Percentiles rank a stretch among this genome's conserved stretches.
phyloP scores from a whole-genome alignment of 2,113 vertebrate genomes.

The Trochalopteron elliotii region DNA sequence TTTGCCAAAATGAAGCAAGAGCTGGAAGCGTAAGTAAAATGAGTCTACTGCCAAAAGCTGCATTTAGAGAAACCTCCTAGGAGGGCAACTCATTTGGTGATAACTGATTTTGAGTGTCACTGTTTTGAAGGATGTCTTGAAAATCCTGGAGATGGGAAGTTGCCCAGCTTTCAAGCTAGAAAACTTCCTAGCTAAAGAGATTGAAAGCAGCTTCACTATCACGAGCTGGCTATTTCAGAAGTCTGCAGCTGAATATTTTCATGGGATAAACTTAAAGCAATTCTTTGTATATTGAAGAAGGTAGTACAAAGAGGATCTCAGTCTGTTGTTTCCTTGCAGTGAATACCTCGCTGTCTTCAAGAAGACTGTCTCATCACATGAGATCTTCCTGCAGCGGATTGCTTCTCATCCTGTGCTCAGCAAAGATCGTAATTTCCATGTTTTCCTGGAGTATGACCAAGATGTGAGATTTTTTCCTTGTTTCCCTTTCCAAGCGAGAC shows the following conservation, averaged over 20 bases:
- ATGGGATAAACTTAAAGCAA: neutral
- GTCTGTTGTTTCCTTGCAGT: slow-evolving; percentile 56
- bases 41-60: neutral
- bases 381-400: slow-evolving; percentile 92
- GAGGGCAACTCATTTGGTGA: neutral
- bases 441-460: slow-evolving; percentile 97
- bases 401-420: slow-evolving; percentile 89
- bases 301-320: neutral
- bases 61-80: neutral
- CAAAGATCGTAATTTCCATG: slow-evolving; percentile 96
- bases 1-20: slow-evolving; percentile 99
- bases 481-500: neutral
- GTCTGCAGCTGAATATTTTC: neutral
- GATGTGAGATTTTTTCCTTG: slow-evolving; percentile 82
- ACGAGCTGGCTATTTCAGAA: neutral
- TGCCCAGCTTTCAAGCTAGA: neutral
- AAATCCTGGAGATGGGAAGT: neutral
- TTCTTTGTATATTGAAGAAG: neutral
- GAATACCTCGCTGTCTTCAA: slow-evolving; percentile 96
- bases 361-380: slow-evolving; percentile 97
- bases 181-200: neutral
- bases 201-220: neutral
- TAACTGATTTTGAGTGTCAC: neutral
- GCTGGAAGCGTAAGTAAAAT: slow-evolving; percentile 89
- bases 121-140: neutral